Evolutionary conservation across 2,113 vertebrate genomes (phyloP).

Genomic region (Zosterops pallidus): DNA sequence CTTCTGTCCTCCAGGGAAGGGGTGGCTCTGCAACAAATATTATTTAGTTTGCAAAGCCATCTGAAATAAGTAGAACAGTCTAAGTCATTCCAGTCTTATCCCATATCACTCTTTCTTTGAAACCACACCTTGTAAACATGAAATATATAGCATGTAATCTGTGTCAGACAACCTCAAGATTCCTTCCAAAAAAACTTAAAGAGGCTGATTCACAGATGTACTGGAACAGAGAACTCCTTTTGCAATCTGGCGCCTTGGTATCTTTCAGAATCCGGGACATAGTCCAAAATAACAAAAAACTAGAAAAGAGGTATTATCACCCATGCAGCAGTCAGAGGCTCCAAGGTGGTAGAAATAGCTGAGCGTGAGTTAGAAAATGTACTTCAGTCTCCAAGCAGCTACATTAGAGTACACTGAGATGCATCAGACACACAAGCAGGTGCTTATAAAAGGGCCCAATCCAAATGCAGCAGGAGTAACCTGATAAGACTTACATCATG

Average conservation of each 20-base stretch:
- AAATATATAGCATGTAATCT: conserved; percentile 38
- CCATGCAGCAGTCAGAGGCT: not conserved
- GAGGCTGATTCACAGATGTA: conserved; percentile 48
- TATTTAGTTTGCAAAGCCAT: not conserved
- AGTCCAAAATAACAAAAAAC: conserved; percentile 15
- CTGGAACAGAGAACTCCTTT: conserved; percentile 38
- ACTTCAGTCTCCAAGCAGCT: not conserved
- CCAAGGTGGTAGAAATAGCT: not conserved
- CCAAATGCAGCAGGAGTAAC: not conserved
- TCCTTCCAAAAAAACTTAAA: not conserved
- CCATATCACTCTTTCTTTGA: not conserved
- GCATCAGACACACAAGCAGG: not conserved
- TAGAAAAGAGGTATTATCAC: not conserved
- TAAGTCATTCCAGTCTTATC: not conserved
- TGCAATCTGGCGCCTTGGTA: conserved; percentile 50
- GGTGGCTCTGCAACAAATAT: not conserved
- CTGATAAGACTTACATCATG: not conserved
- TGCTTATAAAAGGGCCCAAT: not conserved
- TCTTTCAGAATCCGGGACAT: conserved; percentile 24
- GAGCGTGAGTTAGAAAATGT: not conserved
- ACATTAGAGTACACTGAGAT: not conserved
- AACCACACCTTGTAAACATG: conserved; percentile 2
- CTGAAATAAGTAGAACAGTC: not conserved
- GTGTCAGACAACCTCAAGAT: conserved; percentile 25
- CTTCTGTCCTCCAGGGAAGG: not conserved